Percentiles rank a stretch among this genome's conserved stretches.
These are phyloP conservation scores for Pitta sordida DNA, from an alignment of 2,113 vertebrate genomes.

Conservation along the genomic window DNA sequence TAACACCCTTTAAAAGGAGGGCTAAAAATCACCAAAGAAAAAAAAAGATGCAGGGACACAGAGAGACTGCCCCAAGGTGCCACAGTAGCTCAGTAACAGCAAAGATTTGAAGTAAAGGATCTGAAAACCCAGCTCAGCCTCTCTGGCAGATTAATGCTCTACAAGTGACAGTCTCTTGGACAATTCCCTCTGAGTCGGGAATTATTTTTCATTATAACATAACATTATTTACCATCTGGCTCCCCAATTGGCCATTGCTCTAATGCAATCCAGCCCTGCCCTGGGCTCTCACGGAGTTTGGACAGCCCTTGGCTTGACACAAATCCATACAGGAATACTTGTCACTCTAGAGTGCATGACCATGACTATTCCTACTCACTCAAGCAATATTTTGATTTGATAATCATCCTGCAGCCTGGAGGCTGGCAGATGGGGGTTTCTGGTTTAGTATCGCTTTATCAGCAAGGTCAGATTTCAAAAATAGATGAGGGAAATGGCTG, in stretches of 20 bases:
- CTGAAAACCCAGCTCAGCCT: neutral
- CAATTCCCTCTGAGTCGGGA: neutral
- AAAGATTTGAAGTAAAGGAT: neutral
- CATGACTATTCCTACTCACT: neutral
- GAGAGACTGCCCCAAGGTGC: neutral
- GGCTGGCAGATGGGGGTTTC: neutral
- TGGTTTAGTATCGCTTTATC: neutral
- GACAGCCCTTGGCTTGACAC: neutral
- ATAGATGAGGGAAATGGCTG: neutral
- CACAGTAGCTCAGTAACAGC: neutral
- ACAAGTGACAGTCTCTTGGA: neutral
- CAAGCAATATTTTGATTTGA: neutral
- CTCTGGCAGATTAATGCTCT: neutral
- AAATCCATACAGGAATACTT: neutral
- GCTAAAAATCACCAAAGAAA: neutral
- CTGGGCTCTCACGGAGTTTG: neutral
- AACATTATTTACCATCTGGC: slow-evolving; percentile 19
- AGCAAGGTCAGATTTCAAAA: slow-evolving; percentile 10
- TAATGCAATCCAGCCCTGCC: neutral
- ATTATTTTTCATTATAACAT: neutral
- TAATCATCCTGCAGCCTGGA: neutral
- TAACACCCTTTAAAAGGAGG: neutral
- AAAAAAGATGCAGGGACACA: neutral
- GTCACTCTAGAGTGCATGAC: neutral
- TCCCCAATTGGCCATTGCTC: neutral